These are phyloP conservation scores for Sternotherus odoratus DNA, from an alignment of 2,797 vertebrate species.

Conservation along the genomic window DNA sequence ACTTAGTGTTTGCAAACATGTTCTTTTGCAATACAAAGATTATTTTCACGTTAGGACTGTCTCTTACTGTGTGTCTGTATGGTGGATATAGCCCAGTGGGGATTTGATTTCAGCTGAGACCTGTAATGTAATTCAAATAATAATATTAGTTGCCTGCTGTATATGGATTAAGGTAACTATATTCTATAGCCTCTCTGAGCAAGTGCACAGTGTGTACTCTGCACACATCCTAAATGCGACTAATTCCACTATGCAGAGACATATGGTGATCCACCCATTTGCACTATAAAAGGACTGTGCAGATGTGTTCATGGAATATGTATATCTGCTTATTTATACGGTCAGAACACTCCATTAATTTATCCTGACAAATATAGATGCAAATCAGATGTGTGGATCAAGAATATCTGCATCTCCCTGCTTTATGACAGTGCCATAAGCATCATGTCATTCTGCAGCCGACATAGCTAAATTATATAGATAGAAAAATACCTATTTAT, in stretches of 20 bases:
- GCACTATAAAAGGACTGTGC: neutral
- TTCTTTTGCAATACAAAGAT: neutral
- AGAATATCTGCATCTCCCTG: neutral
- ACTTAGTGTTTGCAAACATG: neutral
- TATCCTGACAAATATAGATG: neutral
- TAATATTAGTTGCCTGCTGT: neutral
- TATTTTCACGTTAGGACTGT: neutral
- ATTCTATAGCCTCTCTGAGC: neutral
- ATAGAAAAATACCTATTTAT: neutral
- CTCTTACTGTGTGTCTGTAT: neutral
- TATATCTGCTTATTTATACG: neutral
- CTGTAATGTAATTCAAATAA: neutral
- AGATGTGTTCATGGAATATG: neutral
- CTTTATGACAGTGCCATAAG: neutral
- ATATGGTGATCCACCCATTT: neutral
- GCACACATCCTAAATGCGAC: neutral
- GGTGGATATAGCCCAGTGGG: neutral
- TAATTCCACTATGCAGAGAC: neutral
- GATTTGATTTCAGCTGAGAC: neutral
- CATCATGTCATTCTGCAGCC: neutral
- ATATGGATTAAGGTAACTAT: neutral
- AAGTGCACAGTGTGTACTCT: neutral
- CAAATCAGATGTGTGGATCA: neutral
- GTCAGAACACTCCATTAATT: neutral
- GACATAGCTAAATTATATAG: neutral